A percentile compares a stretch with the other conserved stretches of the same genome.
Evolutionary conservation across 2,797 vertebrate species (phyloP).

Genomic region (Brachyrhaphis roseni): DNA sequence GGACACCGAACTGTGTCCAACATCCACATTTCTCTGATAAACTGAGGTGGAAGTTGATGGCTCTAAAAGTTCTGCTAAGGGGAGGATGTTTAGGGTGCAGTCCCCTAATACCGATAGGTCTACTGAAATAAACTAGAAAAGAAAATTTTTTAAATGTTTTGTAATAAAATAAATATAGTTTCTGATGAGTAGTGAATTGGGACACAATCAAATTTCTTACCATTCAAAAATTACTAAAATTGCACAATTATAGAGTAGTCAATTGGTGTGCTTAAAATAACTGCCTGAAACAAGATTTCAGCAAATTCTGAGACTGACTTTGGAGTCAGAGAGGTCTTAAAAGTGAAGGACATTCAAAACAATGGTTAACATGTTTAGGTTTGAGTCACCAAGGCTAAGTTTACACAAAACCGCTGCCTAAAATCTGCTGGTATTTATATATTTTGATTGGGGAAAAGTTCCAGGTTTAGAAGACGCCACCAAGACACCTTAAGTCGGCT

Average conservation of each 20-base stretch:
- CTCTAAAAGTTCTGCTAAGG: neutral
- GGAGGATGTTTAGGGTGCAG: neutral
- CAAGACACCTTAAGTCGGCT: too few relatives aligned
- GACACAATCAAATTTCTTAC: neutral
- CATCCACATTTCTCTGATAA: neutral
- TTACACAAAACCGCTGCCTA: neutral
- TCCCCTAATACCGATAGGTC: neutral
- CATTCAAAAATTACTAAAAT: neutral
- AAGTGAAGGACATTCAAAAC: neutral
- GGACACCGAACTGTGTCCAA: neutral
- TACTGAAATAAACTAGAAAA: neutral
- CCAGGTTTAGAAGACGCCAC: too few relatives aligned
- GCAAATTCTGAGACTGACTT: too few relatives aligned
- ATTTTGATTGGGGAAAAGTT: too few relatives aligned
- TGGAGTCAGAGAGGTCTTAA: too few relatives aligned
- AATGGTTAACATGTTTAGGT: neutral
- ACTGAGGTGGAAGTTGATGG: neutral
- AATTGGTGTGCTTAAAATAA: neutral
- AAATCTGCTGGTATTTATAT: too few relatives aligned
- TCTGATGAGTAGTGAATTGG: neutral
- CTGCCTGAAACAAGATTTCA: neutral
- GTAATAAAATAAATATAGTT: neutral
- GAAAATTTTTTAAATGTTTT: neutral
- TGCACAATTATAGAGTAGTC: neutral
- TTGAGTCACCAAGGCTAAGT: neutral